Conservation (phyloP, 2,113 vertebrate genomes). For the Megatriorchis doriae region DNA sequence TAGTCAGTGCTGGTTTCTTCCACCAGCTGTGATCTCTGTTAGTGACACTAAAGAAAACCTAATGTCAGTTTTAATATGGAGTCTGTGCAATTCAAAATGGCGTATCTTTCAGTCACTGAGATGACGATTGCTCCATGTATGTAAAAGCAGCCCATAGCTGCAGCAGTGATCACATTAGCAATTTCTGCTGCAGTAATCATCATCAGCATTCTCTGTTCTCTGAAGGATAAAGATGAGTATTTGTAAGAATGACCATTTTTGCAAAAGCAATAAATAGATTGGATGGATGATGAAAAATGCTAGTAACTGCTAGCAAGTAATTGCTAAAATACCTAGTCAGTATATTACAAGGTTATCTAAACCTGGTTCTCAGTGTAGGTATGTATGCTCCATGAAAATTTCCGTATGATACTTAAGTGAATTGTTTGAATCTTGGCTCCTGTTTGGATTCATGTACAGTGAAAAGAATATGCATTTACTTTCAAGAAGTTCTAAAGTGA, state of each 20-base stretch:
- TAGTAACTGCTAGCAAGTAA: neutral
- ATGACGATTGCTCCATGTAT: neutral
- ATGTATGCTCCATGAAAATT: neutral
- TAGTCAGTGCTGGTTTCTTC: neutral
- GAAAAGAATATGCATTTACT: neutral
- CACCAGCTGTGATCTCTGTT: neutral
- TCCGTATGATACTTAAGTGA: neutral
- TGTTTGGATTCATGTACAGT: neutral
- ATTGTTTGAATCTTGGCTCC: neutral
- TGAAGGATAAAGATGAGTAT: neutral
- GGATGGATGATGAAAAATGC: neutral
- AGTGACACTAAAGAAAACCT: neutral
- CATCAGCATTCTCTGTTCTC: neutral
- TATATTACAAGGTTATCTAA: neutral
- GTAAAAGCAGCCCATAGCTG: neutral
- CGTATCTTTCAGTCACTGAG: neutral
- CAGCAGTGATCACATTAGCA: neutral
- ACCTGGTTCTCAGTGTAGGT: neutral
- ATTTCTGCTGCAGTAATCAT: neutral
- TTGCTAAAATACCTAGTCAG: neutral
- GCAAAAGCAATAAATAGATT: neutral
- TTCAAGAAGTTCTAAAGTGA: neutral
- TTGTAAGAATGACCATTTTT: neutral
- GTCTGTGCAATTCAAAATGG: neutral
- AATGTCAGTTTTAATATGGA: neutral